Conservation (phyloP, 2,113 vertebrate genomes). For the Cettia cetti region DNA sequence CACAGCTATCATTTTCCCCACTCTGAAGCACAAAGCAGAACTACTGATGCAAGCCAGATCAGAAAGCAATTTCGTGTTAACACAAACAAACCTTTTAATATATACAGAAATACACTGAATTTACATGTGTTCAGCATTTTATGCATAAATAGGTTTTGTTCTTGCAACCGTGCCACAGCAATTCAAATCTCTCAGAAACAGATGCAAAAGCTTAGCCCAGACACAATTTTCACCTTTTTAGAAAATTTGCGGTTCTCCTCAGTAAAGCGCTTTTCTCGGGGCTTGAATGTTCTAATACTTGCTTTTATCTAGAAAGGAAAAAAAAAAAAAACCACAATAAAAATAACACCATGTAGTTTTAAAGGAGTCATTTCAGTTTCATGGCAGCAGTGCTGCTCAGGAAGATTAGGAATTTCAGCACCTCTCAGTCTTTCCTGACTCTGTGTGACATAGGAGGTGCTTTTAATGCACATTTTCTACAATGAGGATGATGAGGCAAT, state of each 20-base stretch:
- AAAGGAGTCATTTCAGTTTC: background rate
- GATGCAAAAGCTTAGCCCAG: background rate
- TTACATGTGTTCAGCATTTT: conserved; percentile 22
- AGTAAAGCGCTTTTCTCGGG: conserved; percentile 81
- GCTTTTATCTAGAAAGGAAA: conserved; percentile 82
- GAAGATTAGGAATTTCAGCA: background rate
- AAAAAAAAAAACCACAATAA: background rate
- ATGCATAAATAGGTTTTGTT: background rate
- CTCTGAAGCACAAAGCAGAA: background rate
- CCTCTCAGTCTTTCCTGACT: background rate
- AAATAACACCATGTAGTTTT: background rate
- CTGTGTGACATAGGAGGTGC: background rate
- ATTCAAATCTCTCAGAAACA: background rate
- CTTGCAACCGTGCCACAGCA: background rate
- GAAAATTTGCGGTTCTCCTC: conserved; percentile 90
- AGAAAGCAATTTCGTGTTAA: conserved; percentile 4
- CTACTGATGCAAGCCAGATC: conserved; percentile 8
- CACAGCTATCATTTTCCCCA: background rate
- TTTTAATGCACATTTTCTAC: background rate
- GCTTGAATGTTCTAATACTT: conserved; percentile 84
- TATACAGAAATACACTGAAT: background rate
- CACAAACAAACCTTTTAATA: conserved; percentile 17
- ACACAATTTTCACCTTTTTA: conserved; percentile 86
- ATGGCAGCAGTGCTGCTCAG: fast-evolving
- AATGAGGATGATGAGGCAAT: background rate